A percentile compares a stretch with the other conserved stretches of the same genome.
Conservation (phyloP, 2,888 invertebrate species). For the Chironomus riparius region DNA sequence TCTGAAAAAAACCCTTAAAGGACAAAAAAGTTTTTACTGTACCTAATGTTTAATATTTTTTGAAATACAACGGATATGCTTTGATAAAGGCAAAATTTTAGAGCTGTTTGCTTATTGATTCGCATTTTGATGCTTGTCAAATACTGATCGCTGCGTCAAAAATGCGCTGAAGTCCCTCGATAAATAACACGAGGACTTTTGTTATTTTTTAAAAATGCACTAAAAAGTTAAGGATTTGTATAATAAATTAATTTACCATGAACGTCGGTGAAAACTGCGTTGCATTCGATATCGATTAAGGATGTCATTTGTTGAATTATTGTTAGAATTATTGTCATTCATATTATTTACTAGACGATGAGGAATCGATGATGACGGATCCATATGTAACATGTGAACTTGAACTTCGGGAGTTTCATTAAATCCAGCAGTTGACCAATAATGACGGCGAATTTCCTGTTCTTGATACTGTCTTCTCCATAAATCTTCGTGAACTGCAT, state of each 20-base stretch:
- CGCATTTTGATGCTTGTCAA: too few species aligned
- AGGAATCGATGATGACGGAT: not conserved
- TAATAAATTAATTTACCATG: not conserved
- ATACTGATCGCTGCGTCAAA: too few species aligned
- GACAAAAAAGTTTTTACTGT: too few species aligned
- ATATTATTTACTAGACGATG: not conserved
- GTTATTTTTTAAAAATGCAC: too few species aligned
- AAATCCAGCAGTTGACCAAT: constrained; percentile 37
- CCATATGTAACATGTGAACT: constrained; percentile 34
- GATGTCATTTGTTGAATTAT: not conserved
- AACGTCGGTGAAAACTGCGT: not conserved
- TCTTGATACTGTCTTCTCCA: constrained; percentile 66
- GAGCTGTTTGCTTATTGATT: too few species aligned
- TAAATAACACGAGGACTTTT: too few species aligned
- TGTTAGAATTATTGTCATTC: not conserved
- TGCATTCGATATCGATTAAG: not conserved
- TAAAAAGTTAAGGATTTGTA: too few species aligned
- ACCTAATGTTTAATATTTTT: too few species aligned
- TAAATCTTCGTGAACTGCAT: constrained; percentile 63
- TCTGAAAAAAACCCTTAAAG: too few species aligned
- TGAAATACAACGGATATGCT: too few species aligned
- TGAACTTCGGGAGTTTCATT: constrained; percentile 30
- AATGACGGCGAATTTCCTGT: constrained; percentile 49
- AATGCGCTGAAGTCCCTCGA: too few species aligned
- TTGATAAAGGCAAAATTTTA: too few species aligned